Evolutionary conservation across 1,140 invertebrate species (phyloP).

Genomic region (Macrobrachium rosenbergii): DNA sequence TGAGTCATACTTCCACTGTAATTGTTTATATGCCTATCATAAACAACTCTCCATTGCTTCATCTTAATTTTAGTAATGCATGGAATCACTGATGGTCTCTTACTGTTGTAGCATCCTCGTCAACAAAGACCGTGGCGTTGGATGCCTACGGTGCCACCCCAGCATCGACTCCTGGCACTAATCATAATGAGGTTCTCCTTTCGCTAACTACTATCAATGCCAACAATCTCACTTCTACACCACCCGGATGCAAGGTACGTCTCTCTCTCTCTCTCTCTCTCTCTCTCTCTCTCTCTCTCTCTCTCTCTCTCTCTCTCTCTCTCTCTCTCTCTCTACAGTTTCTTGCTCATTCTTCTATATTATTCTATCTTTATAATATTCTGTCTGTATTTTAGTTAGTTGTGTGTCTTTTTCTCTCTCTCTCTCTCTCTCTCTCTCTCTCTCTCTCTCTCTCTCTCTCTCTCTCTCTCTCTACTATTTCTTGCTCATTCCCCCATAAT

Average conservation of each 20-base stretch:
- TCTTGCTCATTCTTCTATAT: too few relatives aligned
- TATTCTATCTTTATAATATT: too few relatives aligned
- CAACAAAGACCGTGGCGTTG: background rate
- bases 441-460: too few relatives aligned
- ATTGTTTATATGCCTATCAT: background rate
- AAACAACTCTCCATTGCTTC: background rate
- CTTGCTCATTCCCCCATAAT: too few relatives aligned
- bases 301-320: background rate
- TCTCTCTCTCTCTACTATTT: too few relatives aligned
- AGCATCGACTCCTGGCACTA: background rate
- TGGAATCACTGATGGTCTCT: background rate
- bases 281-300: background rate
- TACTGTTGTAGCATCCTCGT: background rate
- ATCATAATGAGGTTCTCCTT: constrained; percentile 1
- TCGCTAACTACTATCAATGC: background rate
- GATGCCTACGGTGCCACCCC: constrained; percentile 11
- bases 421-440: too few relatives aligned
- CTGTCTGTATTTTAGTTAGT: too few relatives aligned
- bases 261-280: constrained; percentile 2
- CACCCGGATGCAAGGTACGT: constrained; percentile 1
- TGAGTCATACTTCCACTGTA: background rate
- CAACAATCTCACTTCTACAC: background rate
- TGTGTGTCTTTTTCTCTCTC: too few relatives aligned
- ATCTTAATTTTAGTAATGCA: too few relatives aligned
- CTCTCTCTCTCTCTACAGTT: too few relatives aligned